A percentile compares a stretch with the other conserved stretches of the same genome.
phyloP scores from a whole-genome alignment of 2,797 vertebrate genomes.

The Setipinna tenuifilis region DNA sequence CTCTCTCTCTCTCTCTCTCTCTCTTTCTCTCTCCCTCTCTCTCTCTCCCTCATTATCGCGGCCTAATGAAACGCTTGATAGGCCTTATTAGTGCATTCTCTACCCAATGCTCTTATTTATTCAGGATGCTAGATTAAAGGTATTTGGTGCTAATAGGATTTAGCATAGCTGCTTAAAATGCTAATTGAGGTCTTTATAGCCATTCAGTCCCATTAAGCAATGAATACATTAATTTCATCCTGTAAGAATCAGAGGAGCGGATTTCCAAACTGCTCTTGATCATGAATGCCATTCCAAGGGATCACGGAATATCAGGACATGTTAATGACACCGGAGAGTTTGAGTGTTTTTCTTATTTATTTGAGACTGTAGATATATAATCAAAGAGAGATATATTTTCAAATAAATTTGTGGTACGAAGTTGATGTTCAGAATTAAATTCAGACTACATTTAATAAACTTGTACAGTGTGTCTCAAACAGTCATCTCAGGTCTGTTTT shows the following conservation, averaged over 20 bases:
- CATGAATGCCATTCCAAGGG: neutral
- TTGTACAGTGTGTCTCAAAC: neutral
- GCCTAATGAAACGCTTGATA: constrained; percentile 79
- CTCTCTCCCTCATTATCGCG: constrained; percentile 79
- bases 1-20: constrained; percentile 81
- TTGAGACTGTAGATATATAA: neutral
- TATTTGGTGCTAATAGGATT: constrained; percentile 85
- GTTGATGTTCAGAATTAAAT: neutral
- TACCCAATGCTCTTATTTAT: constrained; percentile 84
- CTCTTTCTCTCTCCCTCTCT: constrained; percentile 80
- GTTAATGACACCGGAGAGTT: neutral
- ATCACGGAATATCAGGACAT: neutral
- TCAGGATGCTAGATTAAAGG: constrained; percentile 85
- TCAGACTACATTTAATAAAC: neutral
- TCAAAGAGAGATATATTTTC: neutral
- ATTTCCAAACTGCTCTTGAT: neutral
- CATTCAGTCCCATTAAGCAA: constrained; percentile 57
- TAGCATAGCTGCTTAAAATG: constrained; percentile 88
- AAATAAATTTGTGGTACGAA: neutral
- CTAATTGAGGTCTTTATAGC: constrained; percentile 84
- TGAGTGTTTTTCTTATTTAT: constrained; percentile 18
- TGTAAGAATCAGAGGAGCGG: neutral
- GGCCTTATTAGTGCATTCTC: constrained; percentile 81
- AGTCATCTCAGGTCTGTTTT: neutral
- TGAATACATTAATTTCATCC: constrained; percentile 13